Evolutionary conservation across 1,140 invertebrate species (phyloP).

Genomic region (Drosophila equinoxialis): DNA sequence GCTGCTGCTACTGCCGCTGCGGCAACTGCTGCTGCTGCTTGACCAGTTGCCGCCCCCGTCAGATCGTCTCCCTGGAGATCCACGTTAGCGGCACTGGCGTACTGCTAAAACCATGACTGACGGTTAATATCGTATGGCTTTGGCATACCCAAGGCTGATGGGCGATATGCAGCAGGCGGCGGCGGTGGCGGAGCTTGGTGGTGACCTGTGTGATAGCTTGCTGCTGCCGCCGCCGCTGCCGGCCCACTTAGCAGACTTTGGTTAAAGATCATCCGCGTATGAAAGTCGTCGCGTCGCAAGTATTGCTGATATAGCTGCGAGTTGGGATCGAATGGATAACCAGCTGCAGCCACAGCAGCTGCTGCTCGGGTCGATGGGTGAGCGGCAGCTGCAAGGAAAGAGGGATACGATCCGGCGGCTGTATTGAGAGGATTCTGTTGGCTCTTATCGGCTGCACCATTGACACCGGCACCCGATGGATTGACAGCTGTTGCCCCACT

Average conservation of each 20-base stretch:
- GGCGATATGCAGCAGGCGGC: constrained; percentile 85
- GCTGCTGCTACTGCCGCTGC: constrained; percentile 21
- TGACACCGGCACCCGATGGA: constrained; percentile 38
- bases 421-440: constrained; percentile 63
- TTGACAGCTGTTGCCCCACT: constrained; percentile 81
- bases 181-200: constrained; percentile 84
- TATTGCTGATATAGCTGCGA: constrained; percentile 88
- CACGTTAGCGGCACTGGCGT: constrained; percentile 79
- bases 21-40: constrained; percentile 24
- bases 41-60: constrained; percentile 59
- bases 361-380: constrained; percentile 83
- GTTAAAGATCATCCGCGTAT: constrained; percentile 84
- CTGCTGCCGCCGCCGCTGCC: constrained; percentile 74
- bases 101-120: constrained; percentile 83
- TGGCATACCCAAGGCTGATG: constrained; percentile 85
- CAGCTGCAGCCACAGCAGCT: constrained; percentile 83
- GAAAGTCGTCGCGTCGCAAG: constrained; percentile 86
- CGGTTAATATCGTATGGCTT: constrained; percentile 86
- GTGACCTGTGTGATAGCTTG: constrained; percentile 75
- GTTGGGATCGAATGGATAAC: constrained; percentile 86
- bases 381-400: constrained; percentile 71
- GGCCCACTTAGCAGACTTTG: constrained; percentile 85
- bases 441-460: constrained; percentile 75
- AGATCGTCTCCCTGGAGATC: constrained; percentile 72
- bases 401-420: constrained; percentile 71